These are phyloP conservation scores for Cryptocephalus moraei DNA, from an alignment of 2,888 invertebrate species.

Conservation along the genomic window DNA sequence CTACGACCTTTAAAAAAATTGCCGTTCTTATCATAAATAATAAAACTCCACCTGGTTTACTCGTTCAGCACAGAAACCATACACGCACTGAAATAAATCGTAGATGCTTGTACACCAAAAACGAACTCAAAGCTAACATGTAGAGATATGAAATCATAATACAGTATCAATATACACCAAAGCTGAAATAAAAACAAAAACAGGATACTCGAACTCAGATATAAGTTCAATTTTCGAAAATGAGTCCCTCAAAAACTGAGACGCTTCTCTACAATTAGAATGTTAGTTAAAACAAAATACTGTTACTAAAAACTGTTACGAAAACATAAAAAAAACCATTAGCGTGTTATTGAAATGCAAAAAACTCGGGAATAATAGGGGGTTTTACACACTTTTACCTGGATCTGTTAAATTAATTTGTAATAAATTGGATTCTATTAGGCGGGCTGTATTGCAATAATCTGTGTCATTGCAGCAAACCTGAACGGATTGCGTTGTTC, in stretches of 20 bases:
- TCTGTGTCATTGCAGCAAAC: constrained; percentile 47
- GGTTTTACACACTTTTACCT: constrained; percentile 23
- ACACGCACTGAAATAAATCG: background rate
- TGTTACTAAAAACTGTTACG: background rate
- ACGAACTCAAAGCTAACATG: no score
- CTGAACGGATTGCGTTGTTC: constrained; percentile 27
- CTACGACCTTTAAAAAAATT: no score
- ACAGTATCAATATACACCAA: no score
- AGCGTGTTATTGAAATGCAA: constrained; percentile 3
- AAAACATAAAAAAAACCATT: constrained; percentile 5
- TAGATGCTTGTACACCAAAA: background rate
- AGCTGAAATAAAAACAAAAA: no score
- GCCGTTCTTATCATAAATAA: background rate
- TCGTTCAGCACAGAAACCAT: background rate
- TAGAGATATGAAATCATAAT: no score
- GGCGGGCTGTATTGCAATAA: constrained; percentile 41
- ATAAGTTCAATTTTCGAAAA: no score
- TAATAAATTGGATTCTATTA: constrained; percentile 4
- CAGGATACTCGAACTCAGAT: no score
- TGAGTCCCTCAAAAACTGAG: background rate
- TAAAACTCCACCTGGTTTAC: constrained; percentile 1
- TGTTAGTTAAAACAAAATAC: constrained; percentile 6
- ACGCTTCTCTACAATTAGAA: constrained; percentile 5
- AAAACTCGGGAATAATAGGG: constrained; percentile 4
- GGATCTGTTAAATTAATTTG: constrained; percentile 7